Conservation (phyloP, 2,797 vertebrate species). For the Ambastaia sidthimunki region DNA sequence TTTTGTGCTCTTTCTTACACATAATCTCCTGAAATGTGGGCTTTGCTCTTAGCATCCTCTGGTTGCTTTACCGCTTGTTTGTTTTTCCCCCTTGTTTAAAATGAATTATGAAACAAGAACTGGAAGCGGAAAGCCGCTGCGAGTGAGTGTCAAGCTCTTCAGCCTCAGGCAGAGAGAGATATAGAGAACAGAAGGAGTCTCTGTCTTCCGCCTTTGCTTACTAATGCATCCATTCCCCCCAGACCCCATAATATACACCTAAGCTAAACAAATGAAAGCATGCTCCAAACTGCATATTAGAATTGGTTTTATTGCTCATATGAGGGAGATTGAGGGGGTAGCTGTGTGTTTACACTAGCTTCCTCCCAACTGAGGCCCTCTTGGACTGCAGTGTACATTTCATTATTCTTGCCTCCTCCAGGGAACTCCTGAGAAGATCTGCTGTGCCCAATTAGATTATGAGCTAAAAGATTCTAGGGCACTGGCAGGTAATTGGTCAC, state of each 20-base stretch:
- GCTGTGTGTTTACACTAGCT: constrained; percentile 69
- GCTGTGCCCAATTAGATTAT: constrained; percentile 70
- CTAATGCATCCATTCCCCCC: constrained; percentile 65
- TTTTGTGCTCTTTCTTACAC: constrained; percentile 35
- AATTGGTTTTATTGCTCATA: constrained; percentile 68
- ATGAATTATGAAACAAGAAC: constrained; percentile 77
- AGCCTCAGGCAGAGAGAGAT: constrained; percentile 67
- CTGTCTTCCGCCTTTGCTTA: constrained; percentile 59
- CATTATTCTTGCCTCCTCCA: constrained; percentile 72
- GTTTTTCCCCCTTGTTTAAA: constrained; percentile 74
- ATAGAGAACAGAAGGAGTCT: constrained; percentile 58
- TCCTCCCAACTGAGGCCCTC: constrained; percentile 61
- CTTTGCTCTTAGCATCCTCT: constrained; percentile 63
- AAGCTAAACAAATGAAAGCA: constrained; percentile 62
- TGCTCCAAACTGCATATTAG: constrained; percentile 61
- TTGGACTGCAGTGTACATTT: constrained; percentile 72
- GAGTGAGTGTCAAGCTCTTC: constrained; percentile 60
- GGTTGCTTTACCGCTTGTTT: constrained; percentile 59
- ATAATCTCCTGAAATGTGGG: constrained; percentile 55
- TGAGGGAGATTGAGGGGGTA: constrained; percentile 56
- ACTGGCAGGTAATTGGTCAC: constrained; percentile 79
- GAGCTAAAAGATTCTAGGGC: constrained; percentile 72
- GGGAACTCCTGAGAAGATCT: constrained; percentile 65
- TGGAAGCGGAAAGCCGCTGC: constrained; percentile 63
- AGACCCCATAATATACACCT: constrained; percentile 65